Conservation (phyloP, 2,888 invertebrate species). For the Xanthia icteritia region DNA sequence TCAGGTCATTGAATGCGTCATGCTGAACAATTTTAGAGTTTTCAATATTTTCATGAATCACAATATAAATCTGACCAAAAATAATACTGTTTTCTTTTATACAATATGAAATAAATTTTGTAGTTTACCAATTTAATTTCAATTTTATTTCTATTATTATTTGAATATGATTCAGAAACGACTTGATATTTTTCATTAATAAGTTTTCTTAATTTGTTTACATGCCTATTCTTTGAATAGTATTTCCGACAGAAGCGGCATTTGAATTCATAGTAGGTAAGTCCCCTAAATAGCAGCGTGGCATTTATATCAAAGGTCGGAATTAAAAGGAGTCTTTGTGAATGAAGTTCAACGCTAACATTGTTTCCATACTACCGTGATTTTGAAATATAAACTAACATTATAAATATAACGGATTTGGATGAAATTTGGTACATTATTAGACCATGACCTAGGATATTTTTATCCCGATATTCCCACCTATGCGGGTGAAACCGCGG, state of each 20-base stretch:
- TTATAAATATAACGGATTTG: too few relatives aligned
- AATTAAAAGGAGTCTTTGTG: constrained; percentile 49
- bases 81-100: neutral
- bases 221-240: constrained; percentile 20
- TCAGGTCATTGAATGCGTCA: constrained; percentile 18
- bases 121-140: too few relatives aligned
- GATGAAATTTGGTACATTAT: too few relatives aligned
- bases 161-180: constrained; percentile 2
- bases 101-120: neutral
- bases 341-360: constrained; percentile 34
- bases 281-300: constrained; percentile 66
- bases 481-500: too few relatives aligned
- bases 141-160: neutral
- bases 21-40: neutral
- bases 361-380: constrained; percentile 5
- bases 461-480: too few relatives aligned
- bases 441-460: too few relatives aligned
- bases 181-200: neutral
- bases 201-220: constrained; percentile 20
- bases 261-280: constrained; percentile 32
- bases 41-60: constrained; percentile 18
- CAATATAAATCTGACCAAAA: neutral
- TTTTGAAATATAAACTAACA: neutral
- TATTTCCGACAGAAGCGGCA: constrained; percentile 29
- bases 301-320: constrained; percentile 70